A percentile compares a stretch with the other conserved stretches of the same genome.
These are phyloP conservation scores for Crematogaster levior DNA, from an alignment of 2,888 invertebrate species.

Conservation along the genomic window DNA sequence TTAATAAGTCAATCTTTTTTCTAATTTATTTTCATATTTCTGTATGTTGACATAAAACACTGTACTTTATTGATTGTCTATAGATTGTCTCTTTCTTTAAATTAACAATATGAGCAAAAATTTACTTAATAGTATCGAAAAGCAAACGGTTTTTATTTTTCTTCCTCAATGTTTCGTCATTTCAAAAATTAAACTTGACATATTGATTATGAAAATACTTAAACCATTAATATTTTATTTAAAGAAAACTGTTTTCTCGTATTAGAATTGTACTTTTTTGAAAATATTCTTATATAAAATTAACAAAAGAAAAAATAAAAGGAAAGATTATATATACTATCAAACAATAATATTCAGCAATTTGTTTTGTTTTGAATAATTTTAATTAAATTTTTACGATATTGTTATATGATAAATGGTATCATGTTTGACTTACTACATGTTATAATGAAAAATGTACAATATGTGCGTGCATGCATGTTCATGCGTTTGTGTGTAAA, in stretches of 20 bases:
- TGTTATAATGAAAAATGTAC: not conserved
- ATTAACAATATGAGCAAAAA: not conserved
- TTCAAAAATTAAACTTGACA: too few relatives aligned
- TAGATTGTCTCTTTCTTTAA: not conserved
- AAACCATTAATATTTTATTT: not conserved
- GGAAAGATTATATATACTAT: not conserved
- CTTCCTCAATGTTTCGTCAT: not conserved
- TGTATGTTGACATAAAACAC: conserved; percentile 14
- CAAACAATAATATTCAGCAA: not conserved
- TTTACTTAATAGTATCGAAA: not conserved
- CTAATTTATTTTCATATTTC: conserved; percentile 49
- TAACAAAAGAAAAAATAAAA: not conserved
- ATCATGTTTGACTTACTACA: not conserved
- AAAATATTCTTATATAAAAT: not conserved
- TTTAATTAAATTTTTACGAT: not conserved
- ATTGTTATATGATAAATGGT: not conserved
- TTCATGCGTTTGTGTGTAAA: too few relatives aligned
- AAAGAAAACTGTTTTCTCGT: not conserved
- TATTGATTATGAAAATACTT: not conserved
- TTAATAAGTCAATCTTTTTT: conserved; percentile 60
- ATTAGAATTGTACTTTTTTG: not conserved
- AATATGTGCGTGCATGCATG: not conserved
- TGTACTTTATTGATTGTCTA: not conserved
- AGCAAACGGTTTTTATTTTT: not conserved
- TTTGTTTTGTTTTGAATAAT: not conserved